Percentiles rank a stretch among this genome's conserved stretches.
phyloP scores from a whole-genome alignment of 1,140 invertebrate genomes.

The Kradibia gibbosae region DNA sequence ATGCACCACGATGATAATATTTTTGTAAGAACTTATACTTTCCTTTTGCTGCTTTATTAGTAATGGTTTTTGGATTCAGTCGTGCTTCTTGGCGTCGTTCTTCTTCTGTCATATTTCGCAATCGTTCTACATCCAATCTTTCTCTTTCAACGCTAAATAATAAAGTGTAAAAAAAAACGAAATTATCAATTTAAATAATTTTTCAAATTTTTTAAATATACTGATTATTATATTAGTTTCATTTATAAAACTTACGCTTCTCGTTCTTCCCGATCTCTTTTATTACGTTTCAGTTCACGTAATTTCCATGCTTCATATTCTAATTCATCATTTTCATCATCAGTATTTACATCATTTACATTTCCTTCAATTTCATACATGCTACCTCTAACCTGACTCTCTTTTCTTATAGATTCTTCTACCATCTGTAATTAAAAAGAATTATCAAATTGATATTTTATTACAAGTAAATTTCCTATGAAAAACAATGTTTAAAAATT shows the following conservation, averaged over 20 bases:
- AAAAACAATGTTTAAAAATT: not conserved
- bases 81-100: constrained; percentile 91
- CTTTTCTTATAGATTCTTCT: constrained; percentile 90
- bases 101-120: constrained; percentile 97
- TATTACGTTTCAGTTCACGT: constrained; percentile 95
- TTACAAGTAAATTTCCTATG: not conserved
- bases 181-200: constrained; percentile 49
- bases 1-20: constrained; percentile 99
- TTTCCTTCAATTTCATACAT: constrained; percentile 77
- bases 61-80: constrained; percentile 93
- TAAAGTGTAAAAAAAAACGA: constrained; percentile 43
- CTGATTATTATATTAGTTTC: constrained; percentile 32
- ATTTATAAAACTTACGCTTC: constrained; percentile 81
- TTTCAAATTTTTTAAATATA: constrained; percentile 9
- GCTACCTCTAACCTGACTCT: constrained; percentile 70
- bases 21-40: constrained; percentile 99
- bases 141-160: constrained; percentile 83
- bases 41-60: constrained; percentile 96
- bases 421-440: constrained; percentile 77
- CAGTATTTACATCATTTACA: constrained; percentile 93
- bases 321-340: constrained; percentile 98
- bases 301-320: constrained; percentile 99
- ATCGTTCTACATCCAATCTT: constrained; percentile 89
- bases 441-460: not conserved
- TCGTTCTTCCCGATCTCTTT: constrained; percentile 94